Conservation (phyloP, 2,113 vertebrate species). For the Archocentrus centrarchus region DNA sequence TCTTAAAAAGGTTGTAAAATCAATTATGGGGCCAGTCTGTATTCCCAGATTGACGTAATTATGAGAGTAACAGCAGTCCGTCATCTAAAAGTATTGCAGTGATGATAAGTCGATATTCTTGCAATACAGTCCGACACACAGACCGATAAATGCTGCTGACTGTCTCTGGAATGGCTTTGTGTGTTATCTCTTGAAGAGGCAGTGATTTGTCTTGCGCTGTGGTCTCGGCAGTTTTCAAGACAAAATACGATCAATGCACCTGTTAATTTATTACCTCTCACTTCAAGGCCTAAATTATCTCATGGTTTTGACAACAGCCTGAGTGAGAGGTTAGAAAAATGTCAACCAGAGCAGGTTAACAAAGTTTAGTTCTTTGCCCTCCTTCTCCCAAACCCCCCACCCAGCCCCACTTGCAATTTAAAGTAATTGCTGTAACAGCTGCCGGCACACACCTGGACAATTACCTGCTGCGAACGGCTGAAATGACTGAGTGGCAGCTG, state of each 20-base stretch:
- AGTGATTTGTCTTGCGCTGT: conserved; percentile 7
- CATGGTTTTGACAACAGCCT: background rate
- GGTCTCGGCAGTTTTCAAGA: background rate
- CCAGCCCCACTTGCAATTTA: background rate
- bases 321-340: background rate
- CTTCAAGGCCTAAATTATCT: background rate
- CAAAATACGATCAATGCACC: background rate
- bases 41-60: background rate
- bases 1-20: no score
- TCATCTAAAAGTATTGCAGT: background rate
- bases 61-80: background rate
- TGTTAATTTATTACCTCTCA: background rate
- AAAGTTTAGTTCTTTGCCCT: background rate
- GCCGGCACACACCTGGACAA: conserved; percentile 23
- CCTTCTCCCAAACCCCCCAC: no score
- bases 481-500: conserved; percentile 1
- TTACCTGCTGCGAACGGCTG: conserved; percentile 8
- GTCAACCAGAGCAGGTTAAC: conserved; percentile 32
- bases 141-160: background rate
- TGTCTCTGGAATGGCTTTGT: background rate
- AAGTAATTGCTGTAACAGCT: background rate
- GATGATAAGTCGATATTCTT: background rate
- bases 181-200: background rate
- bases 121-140: background rate
- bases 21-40: no score